Base-by-base conservation (phyloP, 2,888 invertebrate species). In the Allophyes oxyacanthae region DNA sequence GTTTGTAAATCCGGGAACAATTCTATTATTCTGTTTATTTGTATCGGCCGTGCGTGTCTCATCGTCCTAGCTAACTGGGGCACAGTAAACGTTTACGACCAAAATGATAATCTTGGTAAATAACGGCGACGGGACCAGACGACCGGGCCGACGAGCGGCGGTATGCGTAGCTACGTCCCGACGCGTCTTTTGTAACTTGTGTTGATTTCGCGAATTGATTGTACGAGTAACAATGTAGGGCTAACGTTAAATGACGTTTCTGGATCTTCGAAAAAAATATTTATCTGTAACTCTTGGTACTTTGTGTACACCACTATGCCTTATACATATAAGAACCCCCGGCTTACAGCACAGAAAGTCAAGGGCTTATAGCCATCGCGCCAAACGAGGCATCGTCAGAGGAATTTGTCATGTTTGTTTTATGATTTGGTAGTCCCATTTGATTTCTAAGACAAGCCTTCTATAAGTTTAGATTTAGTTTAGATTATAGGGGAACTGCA, bases 81-180 rank as follows among this genome's bases (percentile, higher is more conserved):
- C 91, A 86, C 88, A 82, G 82, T 85, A 85, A 88, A 83, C 87
- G 77, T 90, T 90, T 88, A 89, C 87, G 82, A 81, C 82, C 78
- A 77, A 85, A 81, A 88, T 86, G 88, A 86, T 90, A 88, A 88
- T 86, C 81, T 82, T 77, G 72, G 76, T 78, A 79, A 84, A 86
- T 87, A 87, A 88, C 77, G 72, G 79, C 64, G 81, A 79, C 72
- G 79, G 82, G 77, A 83, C 83, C 68, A 77, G 68, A 61, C 75
- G 67, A 66, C 37, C 8, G 30, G 36, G 38, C 30, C 38, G 49
- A 37, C 37, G 36, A 34, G 25, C 38, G 49, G 33, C 37, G 33
- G 45, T 26, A 33, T 14, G 10, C 37, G 32, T 51, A 43, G 43
- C 40, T 49, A 36, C 34, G 26, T 50, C 25, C 28, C 28, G 5